Base-by-base conservation (phyloP, 2,797 vertebrate species). In the Onychomys leucogaster region DNA sequence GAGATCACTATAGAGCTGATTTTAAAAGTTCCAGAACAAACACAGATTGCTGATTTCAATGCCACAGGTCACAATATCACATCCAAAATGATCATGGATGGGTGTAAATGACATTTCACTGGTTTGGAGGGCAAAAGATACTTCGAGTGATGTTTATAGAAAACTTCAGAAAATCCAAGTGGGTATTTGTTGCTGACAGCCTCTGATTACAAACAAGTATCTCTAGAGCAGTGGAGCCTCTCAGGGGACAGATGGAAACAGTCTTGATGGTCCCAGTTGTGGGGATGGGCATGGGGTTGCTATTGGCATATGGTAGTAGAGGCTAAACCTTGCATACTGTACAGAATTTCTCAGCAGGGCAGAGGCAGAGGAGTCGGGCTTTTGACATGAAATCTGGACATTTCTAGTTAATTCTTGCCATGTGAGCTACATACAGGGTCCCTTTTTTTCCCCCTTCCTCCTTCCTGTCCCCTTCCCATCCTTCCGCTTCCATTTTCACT, bases 121-220 rank as follows among this genome's bases (percentile, higher is more conserved):
- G 65, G 2, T 89, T 94, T 52, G 69, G 49, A 43, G 23, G 32
- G 80, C 73, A 73, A 34, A 82, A 95, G 37, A 75, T 65, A 34
- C 14, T 89, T 25, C 25, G 73, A 77, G 73, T 55, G 16, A 63
- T 69, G 65, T 93, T 96, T 93, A 29, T 43, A 10, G 49, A 95
- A 90, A 76, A 89, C n/a, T 67, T 87, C 75, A 80, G 91, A 90
- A 96, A 84, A 84, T 81, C 46, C 34, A 73, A 95, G 49, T 77
- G 78, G 65, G 7, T 63, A 81, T 94, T 94, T 82, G 81, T 81
- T 87, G 17, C 52, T 83, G 80, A 80, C 67, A 61, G 63, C 34
- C 41, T 94, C 37, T 57, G 27, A 61, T 88, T 85, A 76, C 5
- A 69, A 41, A 92, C 63, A 61, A 67, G 6, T 13, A 49, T 94